Percentiles rank a stretch among this genome's conserved stretches.
Evolutionary conservation across 2,888 invertebrate genomes (phyloP).

Genomic region (Sinotaia quadrata): DNA sequence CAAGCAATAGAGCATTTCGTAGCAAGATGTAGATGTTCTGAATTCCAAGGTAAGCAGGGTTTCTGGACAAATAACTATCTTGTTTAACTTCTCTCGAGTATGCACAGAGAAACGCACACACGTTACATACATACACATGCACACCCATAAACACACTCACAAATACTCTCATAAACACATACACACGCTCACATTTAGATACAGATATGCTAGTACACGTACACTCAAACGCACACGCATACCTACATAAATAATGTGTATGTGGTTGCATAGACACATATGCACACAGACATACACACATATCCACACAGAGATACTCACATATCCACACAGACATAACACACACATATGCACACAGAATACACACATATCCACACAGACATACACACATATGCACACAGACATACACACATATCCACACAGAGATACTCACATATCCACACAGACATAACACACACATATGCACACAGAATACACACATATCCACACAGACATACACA

Average conservation of each 20-base stretch:
- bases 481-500: background rate
- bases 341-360: too few relatives aligned
- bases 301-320: background rate
- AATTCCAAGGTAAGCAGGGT: background rate
- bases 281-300: slow-evolving; percentile 6
- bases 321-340: slow-evolving; percentile 2
- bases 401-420: slow-evolving; percentile 9
- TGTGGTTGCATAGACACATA: too few relatives aligned
- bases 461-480: background rate
- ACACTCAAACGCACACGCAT: slow-evolving; percentile 2
- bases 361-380: slow-evolving; percentile 10
- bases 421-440: too few relatives aligned
- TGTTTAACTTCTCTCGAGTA: background rate
- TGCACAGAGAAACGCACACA: background rate
- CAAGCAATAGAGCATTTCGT: background rate
- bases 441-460: background rate
- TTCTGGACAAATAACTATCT: background rate
- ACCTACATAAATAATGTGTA: slow-evolving; percentile 1
- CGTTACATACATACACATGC: background rate
- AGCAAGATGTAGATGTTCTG: background rate
- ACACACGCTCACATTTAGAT: background rate
- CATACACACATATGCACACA: slow-evolving; percentile 19
- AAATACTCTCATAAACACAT: background rate
- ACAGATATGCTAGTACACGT: background rate
- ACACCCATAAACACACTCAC: background rate